Evolutionary conservation across 2,113 vertebrate genomes (phyloP).

Genomic region (Tympanuchus pallidicinctus): DNA sequence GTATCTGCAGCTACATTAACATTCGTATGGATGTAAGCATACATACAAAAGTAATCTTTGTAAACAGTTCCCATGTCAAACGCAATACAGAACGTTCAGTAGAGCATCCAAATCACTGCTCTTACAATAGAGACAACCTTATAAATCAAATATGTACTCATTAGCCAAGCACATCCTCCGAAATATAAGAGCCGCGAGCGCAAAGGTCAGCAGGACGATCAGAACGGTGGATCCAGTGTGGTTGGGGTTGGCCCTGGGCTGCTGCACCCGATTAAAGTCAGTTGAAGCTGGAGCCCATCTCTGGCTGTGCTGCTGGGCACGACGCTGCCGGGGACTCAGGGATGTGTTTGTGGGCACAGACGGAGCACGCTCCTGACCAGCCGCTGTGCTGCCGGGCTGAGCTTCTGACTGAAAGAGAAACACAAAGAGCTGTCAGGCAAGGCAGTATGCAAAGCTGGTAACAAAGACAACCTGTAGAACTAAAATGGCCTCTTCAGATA

Average conservation of each 20-base stretch:
- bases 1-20: slow-evolving; percentile 58
- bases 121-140: slow-evolving; percentile 64
- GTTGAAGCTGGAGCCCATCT: slow-evolving; percentile 77
- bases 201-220: slow-evolving; percentile 92
- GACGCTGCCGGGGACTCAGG: slow-evolving; percentile 90
- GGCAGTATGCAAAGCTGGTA: accelerated
- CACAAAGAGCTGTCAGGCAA: not conserved
- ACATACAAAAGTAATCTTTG: slow-evolving; percentile 79
- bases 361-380: slow-evolving; percentile 50
- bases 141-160: slow-evolving; percentile 95
- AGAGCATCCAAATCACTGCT: slow-evolving; percentile 55
- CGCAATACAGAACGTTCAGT: slow-evolving; percentile 73
- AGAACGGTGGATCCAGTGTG: slow-evolving; percentile 86
- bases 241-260: slow-evolving; percentile 77
- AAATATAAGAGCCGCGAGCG: slow-evolving; percentile 93
- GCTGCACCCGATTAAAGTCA: slow-evolving; percentile 77
- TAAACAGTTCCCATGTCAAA: slow-evolving; percentile 81
- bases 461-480: not conserved
- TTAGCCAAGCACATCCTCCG: slow-evolving; percentile 93
- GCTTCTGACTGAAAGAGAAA: slow-evolving; percentile 73
- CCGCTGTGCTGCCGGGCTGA: not conserved
- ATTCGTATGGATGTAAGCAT: slow-evolving; percentile 59
- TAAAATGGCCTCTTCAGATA: not conserved
- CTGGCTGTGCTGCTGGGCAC: slow-evolving; percentile 84
- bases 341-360: slow-evolving; percentile 67